Conservation (phyloP, 2,888 invertebrate genomes). For the Lydus trimaculatus region DNA sequence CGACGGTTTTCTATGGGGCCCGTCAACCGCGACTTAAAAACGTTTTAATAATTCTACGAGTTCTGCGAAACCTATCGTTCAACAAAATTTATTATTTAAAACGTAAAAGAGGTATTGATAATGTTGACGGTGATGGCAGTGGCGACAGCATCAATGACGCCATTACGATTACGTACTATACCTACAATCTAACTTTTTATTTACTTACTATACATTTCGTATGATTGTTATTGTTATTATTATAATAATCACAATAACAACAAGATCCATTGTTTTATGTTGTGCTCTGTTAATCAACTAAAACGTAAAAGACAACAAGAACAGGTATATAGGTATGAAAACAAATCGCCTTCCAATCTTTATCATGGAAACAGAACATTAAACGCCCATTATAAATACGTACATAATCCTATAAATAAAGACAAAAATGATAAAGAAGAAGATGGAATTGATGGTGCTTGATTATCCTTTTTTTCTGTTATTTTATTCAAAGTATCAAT, state of each 20-base stretch:
- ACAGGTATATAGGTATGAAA: not conserved
- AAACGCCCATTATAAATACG: not conserved
- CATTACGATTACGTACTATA: slow-evolving; percentile 8
- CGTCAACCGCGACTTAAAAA: slow-evolving; percentile 47
- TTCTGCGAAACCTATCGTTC: slow-evolving; percentile 17
- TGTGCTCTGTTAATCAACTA: slow-evolving; percentile 40
- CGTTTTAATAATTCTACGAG: slow-evolving; percentile 46
- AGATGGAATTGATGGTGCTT: not conserved
- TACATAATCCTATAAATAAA: not conserved
- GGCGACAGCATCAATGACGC: not conserved
- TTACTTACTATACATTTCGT: not conserved
- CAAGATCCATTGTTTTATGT: slow-evolving; percentile 14
- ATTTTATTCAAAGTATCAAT: not conserved
- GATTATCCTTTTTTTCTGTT: not conserved
- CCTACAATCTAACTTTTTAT: slow-evolving; percentile 6
- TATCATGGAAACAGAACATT: not conserved
- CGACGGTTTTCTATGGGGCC: slow-evolving; percentile 34
- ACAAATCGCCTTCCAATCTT: slow-evolving; percentile 12
- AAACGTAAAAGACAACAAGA: slow-evolving; percentile 29
- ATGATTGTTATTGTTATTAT: not conserved
- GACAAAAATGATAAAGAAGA: not conserved
- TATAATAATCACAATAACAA: not conserved
- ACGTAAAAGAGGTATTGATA: not conserved
- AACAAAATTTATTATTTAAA: slow-evolving; percentile 18
- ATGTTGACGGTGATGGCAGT: not conserved